phyloP scores from a whole-genome alignment of 35 echinoderm and acorn worm genomes.

The Holothuria glaberrima region DNA sequence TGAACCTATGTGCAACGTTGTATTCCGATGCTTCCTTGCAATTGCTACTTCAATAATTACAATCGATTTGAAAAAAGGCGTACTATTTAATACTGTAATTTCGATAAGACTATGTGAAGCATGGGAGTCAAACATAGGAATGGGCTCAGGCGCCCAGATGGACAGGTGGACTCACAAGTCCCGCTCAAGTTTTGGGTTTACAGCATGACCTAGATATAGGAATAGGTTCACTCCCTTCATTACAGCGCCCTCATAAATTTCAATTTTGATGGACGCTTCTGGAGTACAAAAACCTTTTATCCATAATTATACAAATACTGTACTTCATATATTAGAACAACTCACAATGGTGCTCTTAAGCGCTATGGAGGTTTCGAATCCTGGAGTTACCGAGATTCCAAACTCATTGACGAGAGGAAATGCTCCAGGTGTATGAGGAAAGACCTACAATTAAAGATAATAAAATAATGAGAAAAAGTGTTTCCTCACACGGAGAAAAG shows the following conservation, averaged over 20 bases:
- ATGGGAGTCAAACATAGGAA: not conserved
- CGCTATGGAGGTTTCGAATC: slow-evolving; percentile 10
- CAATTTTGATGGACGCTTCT: no score
- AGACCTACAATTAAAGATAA: not conserved
- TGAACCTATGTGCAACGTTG: no score
- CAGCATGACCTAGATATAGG: not conserved
- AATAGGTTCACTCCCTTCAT: not conserved
- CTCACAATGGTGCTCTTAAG: not conserved
- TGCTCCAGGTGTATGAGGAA: slow-evolving; percentile 8
- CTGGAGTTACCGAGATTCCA: slow-evolving; percentile 35
- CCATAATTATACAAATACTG: not conserved
- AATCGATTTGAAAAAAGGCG: not conserved
- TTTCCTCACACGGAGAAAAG: no score
- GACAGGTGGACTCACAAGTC: not conserved
- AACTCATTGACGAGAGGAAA: slow-evolving; percentile 44
- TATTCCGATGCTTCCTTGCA: no score
- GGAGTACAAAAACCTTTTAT: no score
- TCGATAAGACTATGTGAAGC: no score
- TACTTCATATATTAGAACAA: not conserved
- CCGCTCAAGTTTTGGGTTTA: no score
- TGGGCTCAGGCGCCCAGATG: not conserved
- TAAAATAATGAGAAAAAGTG: not conserved
- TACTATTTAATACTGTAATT: no score
- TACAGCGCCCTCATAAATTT: no score
- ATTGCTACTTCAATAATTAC: no score